Percentiles rank a stretch among this genome's conserved stretches.
Conservation (phyloP, 2,797 vertebrate genomes). For the Neostethus bicornis region DNA sequence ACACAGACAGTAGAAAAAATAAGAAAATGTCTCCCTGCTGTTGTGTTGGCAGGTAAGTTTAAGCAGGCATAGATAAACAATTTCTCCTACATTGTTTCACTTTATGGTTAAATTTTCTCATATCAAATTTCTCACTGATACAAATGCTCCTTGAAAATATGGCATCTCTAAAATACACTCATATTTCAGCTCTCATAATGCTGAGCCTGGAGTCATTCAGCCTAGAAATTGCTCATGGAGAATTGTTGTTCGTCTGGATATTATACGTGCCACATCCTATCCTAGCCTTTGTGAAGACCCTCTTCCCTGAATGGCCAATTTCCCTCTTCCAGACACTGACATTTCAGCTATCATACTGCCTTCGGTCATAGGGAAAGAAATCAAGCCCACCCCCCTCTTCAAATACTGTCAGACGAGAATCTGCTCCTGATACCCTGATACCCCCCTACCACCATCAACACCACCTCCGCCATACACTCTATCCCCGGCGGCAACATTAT, state of each 20-base stretch:
- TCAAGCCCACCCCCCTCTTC: constrained; percentile 67
- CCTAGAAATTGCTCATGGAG: constrained; percentile 83
- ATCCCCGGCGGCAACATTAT: constrained; percentile 79
- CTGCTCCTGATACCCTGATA: constrained; percentile 67
- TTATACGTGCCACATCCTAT: constrained; percentile 85
- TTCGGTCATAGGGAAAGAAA: constrained; percentile 75
- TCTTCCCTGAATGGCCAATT: constrained; percentile 83
- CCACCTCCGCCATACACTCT: constrained; percentile 59
- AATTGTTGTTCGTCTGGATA: constrained; percentile 82
- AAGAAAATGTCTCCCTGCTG: constrained; percentile 27
- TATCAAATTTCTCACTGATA: constrained; percentile 72
- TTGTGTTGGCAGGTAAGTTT: constrained; percentile 57
- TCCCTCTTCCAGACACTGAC: constrained; percentile 78
- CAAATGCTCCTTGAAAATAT: constrained; percentile 75
- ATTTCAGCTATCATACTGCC: constrained; percentile 81
- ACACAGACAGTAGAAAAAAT: constrained; percentile 36
- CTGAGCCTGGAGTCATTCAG: constrained; percentile 77
- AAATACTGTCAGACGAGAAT: constrained; percentile 76
- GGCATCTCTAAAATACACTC: constrained; percentile 71
- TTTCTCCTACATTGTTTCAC: constrained; percentile 75
- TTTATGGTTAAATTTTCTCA: constrained; percentile 74
- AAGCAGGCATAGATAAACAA: constrained; percentile 74
- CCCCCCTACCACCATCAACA: constrained; percentile 63
- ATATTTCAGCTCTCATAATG: constrained; percentile 78
- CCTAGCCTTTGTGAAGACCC: constrained; percentile 79